These are phyloP conservation scores for Podarcis siculus DNA, from an alignment of 2,797 vertebrate species.

Conservation along the genomic window DNA sequence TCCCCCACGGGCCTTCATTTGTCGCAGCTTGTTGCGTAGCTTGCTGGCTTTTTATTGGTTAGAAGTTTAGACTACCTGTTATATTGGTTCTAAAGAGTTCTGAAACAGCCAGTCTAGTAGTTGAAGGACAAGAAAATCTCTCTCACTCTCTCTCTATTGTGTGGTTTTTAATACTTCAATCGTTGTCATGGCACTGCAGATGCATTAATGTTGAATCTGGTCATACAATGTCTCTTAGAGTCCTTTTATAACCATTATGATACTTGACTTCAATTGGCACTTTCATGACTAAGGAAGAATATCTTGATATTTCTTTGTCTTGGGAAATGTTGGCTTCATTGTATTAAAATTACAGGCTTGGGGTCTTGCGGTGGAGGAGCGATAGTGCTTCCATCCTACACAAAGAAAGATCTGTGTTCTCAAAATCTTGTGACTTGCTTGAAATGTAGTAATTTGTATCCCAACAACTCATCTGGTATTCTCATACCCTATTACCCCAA, in stretches of 20 bases:
- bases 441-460: background rate
- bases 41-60: background rate
- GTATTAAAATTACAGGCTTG: slow-evolving; percentile 1
- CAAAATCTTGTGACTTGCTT: slow-evolving; percentile 10
- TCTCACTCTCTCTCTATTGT: background rate
- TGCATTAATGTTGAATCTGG: background rate
- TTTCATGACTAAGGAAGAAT: background rate
- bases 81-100: background rate
- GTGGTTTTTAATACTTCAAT: background rate
- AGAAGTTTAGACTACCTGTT: background rate
- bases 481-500: background rate
- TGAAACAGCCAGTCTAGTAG: background rate
- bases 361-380: background rate
- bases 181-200: slow-evolving; percentile 30
- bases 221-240: background rate
- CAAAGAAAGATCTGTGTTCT: background rate
- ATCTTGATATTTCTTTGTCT: slow-evolving; percentile 16
- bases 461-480: background rate
- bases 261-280: slow-evolving; percentile 18
- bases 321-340: slow-evolving; percentile 4
- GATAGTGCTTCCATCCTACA: background rate
- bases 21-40: too few species aligned
- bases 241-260: slow-evolving; percentile 19
- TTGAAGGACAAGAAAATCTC: background rate
- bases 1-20: background rate